Conservation (phyloP, 1,140 invertebrate species). For the Microplitis mediator region DNA sequence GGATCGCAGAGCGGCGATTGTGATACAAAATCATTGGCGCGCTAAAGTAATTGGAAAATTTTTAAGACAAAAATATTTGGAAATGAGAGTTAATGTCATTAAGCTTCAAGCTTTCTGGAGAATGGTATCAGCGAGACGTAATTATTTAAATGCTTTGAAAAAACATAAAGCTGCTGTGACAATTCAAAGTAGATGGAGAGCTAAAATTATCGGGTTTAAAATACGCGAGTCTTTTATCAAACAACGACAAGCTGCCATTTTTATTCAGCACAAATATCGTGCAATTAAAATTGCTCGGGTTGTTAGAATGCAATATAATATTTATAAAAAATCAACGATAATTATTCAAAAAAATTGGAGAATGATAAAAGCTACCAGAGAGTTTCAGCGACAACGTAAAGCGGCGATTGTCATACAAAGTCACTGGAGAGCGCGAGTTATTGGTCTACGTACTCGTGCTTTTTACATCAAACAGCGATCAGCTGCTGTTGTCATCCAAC, state of each 20-base stretch:
- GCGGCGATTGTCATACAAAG: constrained; percentile 45
- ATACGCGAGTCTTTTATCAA: constrained; percentile 7
- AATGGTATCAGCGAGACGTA: constrained; percentile 9
- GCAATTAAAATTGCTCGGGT: neutral
- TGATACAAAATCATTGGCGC: constrained; percentile 46
- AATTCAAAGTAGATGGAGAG: constrained; percentile 33
- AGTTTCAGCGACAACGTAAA: constrained; percentile 43
- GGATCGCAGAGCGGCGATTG: constrained; percentile 24
- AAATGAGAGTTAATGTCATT: constrained; percentile 23
- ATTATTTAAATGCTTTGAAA: neutral
- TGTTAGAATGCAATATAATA: neutral
- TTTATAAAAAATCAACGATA: neutral
- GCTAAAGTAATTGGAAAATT: constrained; percentile 26
- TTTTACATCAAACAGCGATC: no score
- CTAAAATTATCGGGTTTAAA: neutral
- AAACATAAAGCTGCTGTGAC: neutral
- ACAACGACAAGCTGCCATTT: neutral
- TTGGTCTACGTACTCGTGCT: neutral
- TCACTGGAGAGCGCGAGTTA: constrained; percentile 39
- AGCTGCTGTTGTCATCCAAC: no score
- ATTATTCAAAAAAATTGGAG: constrained; percentile 45
- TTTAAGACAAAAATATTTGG: constrained; percentile 25
- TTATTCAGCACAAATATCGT: constrained; percentile 30
- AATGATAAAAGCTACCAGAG: constrained; percentile 26
- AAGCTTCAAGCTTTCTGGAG: constrained; percentile 37